Evolutionary conservation across 2,113 vertebrate genomes (phyloP).

Genomic region (Malaclemys terrapin): DNA sequence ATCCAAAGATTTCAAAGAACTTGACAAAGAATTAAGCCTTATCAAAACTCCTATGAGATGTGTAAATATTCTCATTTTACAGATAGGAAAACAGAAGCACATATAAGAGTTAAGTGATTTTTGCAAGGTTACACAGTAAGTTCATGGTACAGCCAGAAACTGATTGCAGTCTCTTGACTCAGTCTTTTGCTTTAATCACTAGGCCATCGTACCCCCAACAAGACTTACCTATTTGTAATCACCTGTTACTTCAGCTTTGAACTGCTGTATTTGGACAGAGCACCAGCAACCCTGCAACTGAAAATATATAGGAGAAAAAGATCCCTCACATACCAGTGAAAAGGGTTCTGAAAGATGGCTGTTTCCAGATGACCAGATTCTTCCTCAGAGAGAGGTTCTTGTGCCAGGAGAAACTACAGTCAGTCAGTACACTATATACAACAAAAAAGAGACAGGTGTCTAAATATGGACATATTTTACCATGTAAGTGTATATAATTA

Average conservation of each 20-base stretch:
- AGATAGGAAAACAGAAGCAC: background rate
- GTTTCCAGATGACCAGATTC: slow-evolving; percentile 47
- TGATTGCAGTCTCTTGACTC: background rate
- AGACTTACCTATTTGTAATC: background rate
- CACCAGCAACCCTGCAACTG: background rate
- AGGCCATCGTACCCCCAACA: background rate
- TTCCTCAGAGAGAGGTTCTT: slow-evolving; percentile 6
- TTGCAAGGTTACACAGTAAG: background rate
- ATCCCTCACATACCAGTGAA: slow-evolving; percentile 73
- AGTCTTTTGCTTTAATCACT: background rate
- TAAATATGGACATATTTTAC: background rate
- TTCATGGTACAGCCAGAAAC: background rate
- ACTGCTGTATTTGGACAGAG: background rate
- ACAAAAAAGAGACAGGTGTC: background rate
- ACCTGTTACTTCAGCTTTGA: background rate
- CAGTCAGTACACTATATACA: slow-evolving; percentile 59
- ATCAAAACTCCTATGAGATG: background rate
- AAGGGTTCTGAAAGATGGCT: slow-evolving; percentile 59
- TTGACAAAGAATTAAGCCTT: background rate
- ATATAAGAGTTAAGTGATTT: background rate
- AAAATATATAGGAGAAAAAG: background rate
- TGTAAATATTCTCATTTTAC: background rate
- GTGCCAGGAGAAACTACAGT: slow-evolving; percentile 18
- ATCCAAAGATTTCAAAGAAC: background rate
- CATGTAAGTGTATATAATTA: background rate